phyloP scores from a whole-genome alignment of 92 coral and sea anemone species.

The Hydrozoanthus gracilis region DNA sequence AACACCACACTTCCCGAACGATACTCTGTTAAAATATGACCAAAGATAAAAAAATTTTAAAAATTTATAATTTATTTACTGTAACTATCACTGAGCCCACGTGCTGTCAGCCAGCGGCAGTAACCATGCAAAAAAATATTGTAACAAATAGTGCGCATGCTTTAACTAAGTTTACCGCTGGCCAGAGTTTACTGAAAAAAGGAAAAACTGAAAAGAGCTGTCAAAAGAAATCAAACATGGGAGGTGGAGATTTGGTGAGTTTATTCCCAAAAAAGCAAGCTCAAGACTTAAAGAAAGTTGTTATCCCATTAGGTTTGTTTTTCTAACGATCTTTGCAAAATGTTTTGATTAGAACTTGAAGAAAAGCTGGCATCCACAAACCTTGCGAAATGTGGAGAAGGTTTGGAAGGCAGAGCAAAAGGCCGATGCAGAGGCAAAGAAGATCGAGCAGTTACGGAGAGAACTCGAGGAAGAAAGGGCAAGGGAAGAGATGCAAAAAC shows the following conservation, averaged over 20 bases:
- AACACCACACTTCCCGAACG: no score
- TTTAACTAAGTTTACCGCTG: background rate
- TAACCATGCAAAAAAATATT: background rate
- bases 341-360: slow-evolving; percentile 86
- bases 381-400: slow-evolving; percentile 96
- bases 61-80: background rate
- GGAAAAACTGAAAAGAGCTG: background rate
- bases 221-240: slow-evolving; percentile 65
- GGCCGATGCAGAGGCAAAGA: slow-evolving; percentile 96
- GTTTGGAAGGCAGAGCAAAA: slow-evolving; percentile 99
- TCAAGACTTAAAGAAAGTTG: background rate
- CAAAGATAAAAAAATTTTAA: background rate
- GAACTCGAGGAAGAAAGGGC: slow-evolving; percentile 94
- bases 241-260: slow-evolving; percentile 99
- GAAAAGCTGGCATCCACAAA: slow-evolving; percentile 99
- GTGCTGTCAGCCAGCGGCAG: background rate
- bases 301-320: background rate
- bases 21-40: no score
- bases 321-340: background rate
- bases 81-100: background rate
- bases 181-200: background rate
- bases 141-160: background rate
- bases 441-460: slow-evolving; percentile 93
- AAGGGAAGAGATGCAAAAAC: slow-evolving; percentile 97
- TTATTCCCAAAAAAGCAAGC: background rate